phyloP scores from a whole-genome alignment of 2,888 invertebrate genomes.

The Caenorhabditis zanzibari region DNA sequence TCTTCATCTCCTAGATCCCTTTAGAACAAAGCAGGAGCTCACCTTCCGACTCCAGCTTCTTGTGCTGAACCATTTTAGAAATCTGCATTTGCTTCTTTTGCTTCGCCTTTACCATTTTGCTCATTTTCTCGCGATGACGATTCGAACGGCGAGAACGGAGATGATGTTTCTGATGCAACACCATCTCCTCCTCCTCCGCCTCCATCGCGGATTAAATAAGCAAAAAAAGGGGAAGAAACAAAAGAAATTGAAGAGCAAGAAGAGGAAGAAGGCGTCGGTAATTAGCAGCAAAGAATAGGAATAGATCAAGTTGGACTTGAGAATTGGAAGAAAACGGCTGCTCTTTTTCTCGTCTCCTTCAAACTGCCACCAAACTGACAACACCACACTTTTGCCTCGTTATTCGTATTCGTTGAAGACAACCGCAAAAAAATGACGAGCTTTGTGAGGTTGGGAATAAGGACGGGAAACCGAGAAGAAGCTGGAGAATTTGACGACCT shows the following conservation, averaged over 20 bases:
- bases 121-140: constrained; percentile 56
- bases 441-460: constrained; percentile 13
- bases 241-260: constrained; percentile 14
- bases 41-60: constrained; percentile 61
- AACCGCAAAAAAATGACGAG: constrained; percentile 43
- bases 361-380: constrained; percentile 50
- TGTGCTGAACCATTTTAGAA: constrained; percentile 58
- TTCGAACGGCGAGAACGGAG: constrained; percentile 50
- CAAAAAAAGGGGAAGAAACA: constrained; percentile 13
- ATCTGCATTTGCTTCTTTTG: constrained; percentile 68
- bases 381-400: constrained; percentile 54
- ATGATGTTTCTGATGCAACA: constrained; percentile 1
- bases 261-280: constrained; percentile 48
- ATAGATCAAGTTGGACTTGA: constrained; percentile 48
- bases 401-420: constrained; percentile 42
- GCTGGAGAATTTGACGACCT: constrained; percentile 53
- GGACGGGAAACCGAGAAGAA: constrained; percentile 10
- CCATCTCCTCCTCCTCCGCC: constrained; percentile 45
- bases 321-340: constrained; percentile 26
- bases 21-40: background rate
- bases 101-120: constrained; percentile 56
- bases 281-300: constrained; percentile 52
- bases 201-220: constrained; percentile 47
- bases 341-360: background rate
- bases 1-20: background rate